Base-by-base conservation (phyloP, 2,797 vertebrate genomes). In the Falco rusticolus region DNA sequence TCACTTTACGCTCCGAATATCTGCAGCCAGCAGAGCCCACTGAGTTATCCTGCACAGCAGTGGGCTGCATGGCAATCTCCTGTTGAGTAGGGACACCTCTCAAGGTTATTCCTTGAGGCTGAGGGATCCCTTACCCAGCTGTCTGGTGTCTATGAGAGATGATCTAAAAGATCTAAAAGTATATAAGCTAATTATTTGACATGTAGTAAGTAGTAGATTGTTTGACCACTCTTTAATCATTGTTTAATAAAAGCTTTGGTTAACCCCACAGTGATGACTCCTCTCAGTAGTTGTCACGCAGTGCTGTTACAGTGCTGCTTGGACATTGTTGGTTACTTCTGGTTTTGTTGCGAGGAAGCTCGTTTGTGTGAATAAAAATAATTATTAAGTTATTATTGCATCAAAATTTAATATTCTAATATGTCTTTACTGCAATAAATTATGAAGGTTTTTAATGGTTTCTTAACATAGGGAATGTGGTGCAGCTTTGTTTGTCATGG, bases 41-140 rank as follows among this genome's bases (percentile, higher is more conserved):
- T 39, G n/a, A 41, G 56, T 41, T 31, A 13, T 48, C 29, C 25
- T 47, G 48, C 31, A 26, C 0, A 3, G 48, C 63, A 69, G 48
- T 0, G 0, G 39, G 21, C 53, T 61, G 63, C 47, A 11, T 6
- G 3, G 24, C 9, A 1, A 16, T 26, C 9, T 81, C 17, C 24
- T 11, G 65, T n/a, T 1, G 1, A 41, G 39, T 20, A 21, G 29
- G 25, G 22, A 26, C 3, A 3, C 10, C 47, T 59, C 48, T 78
- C 31, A 20, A 21, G 34, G 28, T 79, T 31, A 48, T 11, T 9
- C 61, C 37, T 66, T 4, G 4, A 37, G 39, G 53, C 12, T 63
- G 25, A 72, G 15, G 66, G 18, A 63, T 39, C 21, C 59, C 33
- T 50, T 77, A 31, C 18, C 28, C 3, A 8, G 28, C 11, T 41